phyloP scores from a whole-genome alignment of 2,113 vertebrate genomes.

The Vombatus ursinus region DNA sequence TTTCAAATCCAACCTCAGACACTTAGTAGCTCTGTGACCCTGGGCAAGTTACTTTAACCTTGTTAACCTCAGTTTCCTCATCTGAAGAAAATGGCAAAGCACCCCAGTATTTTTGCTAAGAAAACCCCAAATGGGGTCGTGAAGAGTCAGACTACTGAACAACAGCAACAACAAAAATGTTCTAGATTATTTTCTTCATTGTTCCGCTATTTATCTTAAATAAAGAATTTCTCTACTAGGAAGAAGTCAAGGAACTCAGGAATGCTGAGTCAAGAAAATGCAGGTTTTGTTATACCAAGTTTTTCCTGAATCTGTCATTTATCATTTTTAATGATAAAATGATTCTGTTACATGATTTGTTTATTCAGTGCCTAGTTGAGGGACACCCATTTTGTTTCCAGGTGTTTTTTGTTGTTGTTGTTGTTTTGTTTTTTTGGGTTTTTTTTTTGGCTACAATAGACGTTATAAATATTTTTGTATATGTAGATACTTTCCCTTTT shows the following conservation, averaged over 20 bases:
- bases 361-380: not conserved
- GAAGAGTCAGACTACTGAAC: too few relatives aligned
- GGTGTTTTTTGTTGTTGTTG: too few relatives aligned
- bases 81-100: too few relatives aligned
- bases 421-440: too few relatives aligned
- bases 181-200: slow-evolving; percentile 37
- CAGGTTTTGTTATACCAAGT: not conserved
- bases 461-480: not conserved
- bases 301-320: not conserved
- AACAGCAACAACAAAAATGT: not conserved
- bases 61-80: too few relatives aligned
- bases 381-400: not conserved
- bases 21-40: too few relatives aligned
- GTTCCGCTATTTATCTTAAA: slow-evolving; percentile 19
- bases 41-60: too few relatives aligned
- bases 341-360: not conserved
- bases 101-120: too few relatives aligned
- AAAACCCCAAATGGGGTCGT: too few relatives aligned
- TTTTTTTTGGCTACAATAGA: not conserved
- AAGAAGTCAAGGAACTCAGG: not conserved
- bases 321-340: not conserved
- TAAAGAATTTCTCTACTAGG: not conserved
- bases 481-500: not conserved
- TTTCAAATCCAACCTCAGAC: not conserved
- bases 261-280: not conserved